Base-by-base conservation (phyloP, 2,797 vertebrate species). In the Mormyrus proboscirostris region DNA sequence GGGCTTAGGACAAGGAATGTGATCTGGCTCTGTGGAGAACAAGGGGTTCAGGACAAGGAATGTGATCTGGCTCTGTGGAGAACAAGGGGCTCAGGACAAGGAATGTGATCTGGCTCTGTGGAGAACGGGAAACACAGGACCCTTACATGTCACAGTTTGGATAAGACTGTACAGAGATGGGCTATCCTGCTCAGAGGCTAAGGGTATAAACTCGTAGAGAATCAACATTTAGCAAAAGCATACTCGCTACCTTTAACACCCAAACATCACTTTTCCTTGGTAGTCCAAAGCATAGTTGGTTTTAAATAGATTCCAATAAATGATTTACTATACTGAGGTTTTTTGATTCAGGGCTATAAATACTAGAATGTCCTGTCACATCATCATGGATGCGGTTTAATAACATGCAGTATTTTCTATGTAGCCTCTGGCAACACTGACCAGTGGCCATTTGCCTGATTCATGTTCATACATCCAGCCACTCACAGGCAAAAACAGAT, bases 331-430 rank as follows among this genome's bases (percentile, higher is more conserved):
- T 44, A 44, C 6, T 79, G 38, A 41, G 7, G 6, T 73, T 38
- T 73, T 73, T 16, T 38, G 14, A 86, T 55, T 55, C 82, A 49
- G 44, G 19, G 44, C 9, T 85, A 50, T 49, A 85, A 85, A 85
- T 85, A 38, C 25, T 55, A 38, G 84, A 86, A 19, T 33, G 25
- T 38, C 4, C 25, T 7, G 4, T 51, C 49, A 53, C 83, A 51
- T 29, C 19, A 85, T 14, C 50, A 86, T 3, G 88, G 88, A 82
- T 25, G 88, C 62, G 91, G 92, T 93, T 93, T 91, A 92, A 93
- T 47, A 88, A 84, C 92, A 91, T 92, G 89, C 57, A 93, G 90
- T 89, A 88, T 88, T 55, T 93, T 90, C 91, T 89, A 93, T 91
- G 89, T 92, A 50, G 50, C 25, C 25, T 50, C n/a, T 85, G 22